Base-by-base conservation (phyloP, 2,888 invertebrate genomes). In the Dynastes tityus region DNA sequence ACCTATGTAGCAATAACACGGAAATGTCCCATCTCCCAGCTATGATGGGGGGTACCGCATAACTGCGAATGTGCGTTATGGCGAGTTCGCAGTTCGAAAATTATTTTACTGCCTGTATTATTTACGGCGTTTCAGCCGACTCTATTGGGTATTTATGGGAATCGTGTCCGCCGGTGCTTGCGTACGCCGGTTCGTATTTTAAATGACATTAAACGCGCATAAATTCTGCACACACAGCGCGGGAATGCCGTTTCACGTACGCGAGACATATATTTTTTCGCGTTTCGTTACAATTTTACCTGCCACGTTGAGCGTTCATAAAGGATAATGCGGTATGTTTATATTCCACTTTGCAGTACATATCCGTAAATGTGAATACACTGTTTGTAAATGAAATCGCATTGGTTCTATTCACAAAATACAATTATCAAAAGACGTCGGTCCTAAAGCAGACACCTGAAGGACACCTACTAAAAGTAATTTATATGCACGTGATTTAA, bases 151-250 rank as follows among this genome's bases (percentile, higher is more conserved):
- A 67, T 67, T 67, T 67, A 67, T 63, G 63, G 29, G 63, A 63
- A 32, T 63, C 29, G 32, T 63, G 63, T 63, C 63, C 63, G 29
- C 27, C 32, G 63, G 29, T 63, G 63, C 63, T 29, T 32, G 63
- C 63, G 29, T 32, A 11, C 63, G 29, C 9, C 29, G 13, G 63
- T 63, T 27, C 27, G 32, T 63, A 63, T 63, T 63, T 63, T 32
- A 63, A 63, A 63, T 63, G 63, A 63, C 29, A 63, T 63, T 13
- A 63, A 29, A 63, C n/a, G 27, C 63, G 63, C 63, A 63, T 63
- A 63, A 63, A 63, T 63, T 63, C 29, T 63, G 27, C 53, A 58
- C 22, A 22, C 16, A 58, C 27, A 5, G 16, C 16, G 13, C 63
- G 29, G 32, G 63, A 27, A 63, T 32, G 63, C 32, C 27, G 13